phyloP scores from a whole-genome alignment of 2,888 invertebrate genomes.

The Cerceris ruficornis region DNA sequence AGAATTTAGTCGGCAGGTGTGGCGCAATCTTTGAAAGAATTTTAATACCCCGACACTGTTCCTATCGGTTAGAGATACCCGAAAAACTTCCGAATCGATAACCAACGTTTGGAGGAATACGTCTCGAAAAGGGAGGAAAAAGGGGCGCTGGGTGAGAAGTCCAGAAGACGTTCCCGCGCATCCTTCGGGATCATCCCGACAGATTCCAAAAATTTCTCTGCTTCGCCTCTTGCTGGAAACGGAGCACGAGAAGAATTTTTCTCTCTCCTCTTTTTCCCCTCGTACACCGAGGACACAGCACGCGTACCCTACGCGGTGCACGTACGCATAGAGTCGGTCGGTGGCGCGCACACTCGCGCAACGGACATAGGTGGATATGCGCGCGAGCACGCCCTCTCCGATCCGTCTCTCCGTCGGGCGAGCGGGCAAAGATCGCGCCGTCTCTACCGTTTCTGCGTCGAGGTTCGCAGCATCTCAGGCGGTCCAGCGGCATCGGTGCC shows the following conservation, averaged over 20 bases:
- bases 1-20: conserved; percentile 25
- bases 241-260: conserved; percentile 14
- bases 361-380: background rate
- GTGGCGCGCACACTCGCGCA: too few species aligned
- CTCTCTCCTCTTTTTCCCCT: background rate
- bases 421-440: conserved; percentile 55
- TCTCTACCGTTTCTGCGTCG: conserved; percentile 48
- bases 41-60: conserved; percentile 22
- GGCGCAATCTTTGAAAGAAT: conserved; percentile 8
- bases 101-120: conserved; percentile 2
- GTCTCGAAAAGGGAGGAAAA: background rate
- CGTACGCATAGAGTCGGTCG: conserved; percentile 29
- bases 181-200: conserved; percentile 35
- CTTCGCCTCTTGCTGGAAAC: conserved; percentile 18
- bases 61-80: conserved; percentile 10
- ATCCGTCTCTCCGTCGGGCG: conserved; percentile 32
- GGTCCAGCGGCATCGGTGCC: conserved; percentile 72
- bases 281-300: conserved; percentile 9
- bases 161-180: background rate
- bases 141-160: background rate
- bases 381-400: conserved; percentile 27
- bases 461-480: conserved; percentile 69
- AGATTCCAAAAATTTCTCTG: conserved; percentile 43
- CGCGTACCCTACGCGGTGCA: conserved; percentile 13
- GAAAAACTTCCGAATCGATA: background rate